Conservation (phyloP, 2,797 vertebrate genomes). For the Xiphorhynchus erythropygius region DNA sequence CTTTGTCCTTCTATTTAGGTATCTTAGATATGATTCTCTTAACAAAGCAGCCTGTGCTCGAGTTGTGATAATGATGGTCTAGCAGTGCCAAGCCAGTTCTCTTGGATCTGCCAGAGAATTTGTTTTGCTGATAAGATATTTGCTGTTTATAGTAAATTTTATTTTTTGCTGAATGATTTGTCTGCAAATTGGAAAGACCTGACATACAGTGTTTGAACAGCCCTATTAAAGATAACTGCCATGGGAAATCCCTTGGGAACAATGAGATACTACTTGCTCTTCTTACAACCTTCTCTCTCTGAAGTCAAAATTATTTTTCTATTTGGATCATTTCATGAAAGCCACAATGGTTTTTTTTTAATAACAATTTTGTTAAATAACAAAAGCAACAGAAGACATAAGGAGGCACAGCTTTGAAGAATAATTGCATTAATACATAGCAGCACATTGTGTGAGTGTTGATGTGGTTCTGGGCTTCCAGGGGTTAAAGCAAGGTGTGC, state of each 20-base stretch:
- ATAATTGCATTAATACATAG: neutral
- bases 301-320: conserved; percentile 2
- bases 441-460: neutral
- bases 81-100: neutral
- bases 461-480: neutral
- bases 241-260: neutral
- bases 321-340: neutral
- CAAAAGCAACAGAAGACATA: neutral
- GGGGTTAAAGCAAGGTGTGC: conserved; percentile 42
- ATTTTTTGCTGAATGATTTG: neutral
- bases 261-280: neutral
- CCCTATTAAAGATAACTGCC: conserved; percentile 4
- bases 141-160: neutral
- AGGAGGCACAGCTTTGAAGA: neutral
- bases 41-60: conserved; percentile 8
- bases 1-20: neutral
- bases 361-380: neutral
- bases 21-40: neutral
- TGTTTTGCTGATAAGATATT: conserved; percentile 26
- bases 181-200: neutral
- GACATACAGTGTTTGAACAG: neutral
- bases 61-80: neutral
- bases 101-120: neutral
- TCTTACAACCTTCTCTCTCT: neutral
- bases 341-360: rapidly evolving